These are phyloP conservation scores for Rhodeus uyekii DNA, from an alignment of 2,797 vertebrate genomes.

Conservation along the genomic window DNA sequence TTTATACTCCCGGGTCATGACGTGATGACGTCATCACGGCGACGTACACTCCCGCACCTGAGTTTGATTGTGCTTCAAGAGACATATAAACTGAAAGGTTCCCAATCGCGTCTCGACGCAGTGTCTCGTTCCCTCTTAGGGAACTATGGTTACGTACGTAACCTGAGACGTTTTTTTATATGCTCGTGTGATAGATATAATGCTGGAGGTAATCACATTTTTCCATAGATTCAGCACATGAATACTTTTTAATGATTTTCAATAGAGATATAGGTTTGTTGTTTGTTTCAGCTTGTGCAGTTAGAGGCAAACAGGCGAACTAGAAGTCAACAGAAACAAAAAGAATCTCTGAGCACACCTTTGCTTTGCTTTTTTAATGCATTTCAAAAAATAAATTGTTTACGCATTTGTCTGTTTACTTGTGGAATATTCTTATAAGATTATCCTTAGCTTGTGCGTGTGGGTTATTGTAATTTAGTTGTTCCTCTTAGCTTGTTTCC, in stretches of 20 bases:
- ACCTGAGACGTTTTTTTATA: too few species aligned
- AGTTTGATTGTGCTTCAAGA: too few species aligned
- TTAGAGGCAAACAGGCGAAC: neutral
- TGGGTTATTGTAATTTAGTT: conserved; percentile 26
- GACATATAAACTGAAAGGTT: too few species aligned
- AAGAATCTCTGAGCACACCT: neutral
- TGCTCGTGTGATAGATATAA: too few species aligned
- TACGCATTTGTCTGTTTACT: conserved; percentile 14
- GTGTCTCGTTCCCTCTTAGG: too few species aligned
- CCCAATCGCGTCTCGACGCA: too few species aligned
- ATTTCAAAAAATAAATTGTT: conserved; percentile 19
- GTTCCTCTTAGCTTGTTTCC: conserved; percentile 41
- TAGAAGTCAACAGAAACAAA: neutral
- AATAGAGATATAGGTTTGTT: neutral
- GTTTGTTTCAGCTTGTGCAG: neutral
- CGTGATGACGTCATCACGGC: too few species aligned
- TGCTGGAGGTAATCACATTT: too few species aligned
- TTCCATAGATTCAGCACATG: too few species aligned
- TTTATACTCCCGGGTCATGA: too few species aligned
- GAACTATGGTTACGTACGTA: too few species aligned
- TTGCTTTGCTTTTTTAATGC: neutral
- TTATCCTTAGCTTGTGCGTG: conserved; percentile 18
- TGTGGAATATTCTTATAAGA: conserved; percentile 14
- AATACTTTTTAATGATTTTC: neutral
- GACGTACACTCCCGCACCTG: too few species aligned